Evolutionary conservation across 2,888 invertebrate genomes (phyloP), one percentile per base, ranked within the genome.

Genomic region (Maniola hyperantus): DNA sequence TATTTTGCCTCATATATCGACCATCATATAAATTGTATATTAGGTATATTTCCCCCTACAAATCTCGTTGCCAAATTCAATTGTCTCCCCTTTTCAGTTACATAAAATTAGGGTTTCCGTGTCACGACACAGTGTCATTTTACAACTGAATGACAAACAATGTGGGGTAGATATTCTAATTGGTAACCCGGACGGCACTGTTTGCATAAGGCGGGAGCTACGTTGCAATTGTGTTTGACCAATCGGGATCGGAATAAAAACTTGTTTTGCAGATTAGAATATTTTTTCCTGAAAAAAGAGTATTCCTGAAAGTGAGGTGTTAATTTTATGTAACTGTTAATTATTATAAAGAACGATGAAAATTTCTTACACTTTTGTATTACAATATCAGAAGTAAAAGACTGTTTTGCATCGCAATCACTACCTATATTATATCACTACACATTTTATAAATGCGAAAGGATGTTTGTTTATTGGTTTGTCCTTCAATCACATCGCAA

Each of bases 151-250:
- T 69, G 72, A 70, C 72, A 72, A 73, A 75, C 72, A 76, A 72
- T 75, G 77, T 77, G 78, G 79, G 79, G 74, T 73, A 72, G 73
- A 74, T 77, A 77, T 83, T 82, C 80, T 87, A 88, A 89, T 88
- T 86, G 85, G 83, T 82, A 83, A 81, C 83, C 83, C 69, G 69
- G 70, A 59, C 64, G 67, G 65, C 72, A 70, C 77, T 78, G 83
- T 88, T 89, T 88, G 87, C 83, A 86, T 87, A 88, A 89, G 84
- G 81, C 74, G 77, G 75, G 76, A 72, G 55, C 54, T 26, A 39
- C 36, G 71, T 73, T 71, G 76, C 75, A 72, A 63, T 63, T 63
- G 63, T 39, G 13, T 6, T 63, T 46, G 10, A n/a, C 46, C 36
- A 63, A 55, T 54, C 63, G 63, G 15, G 8, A 63, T 63, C 44